phyloP scores from a whole-genome alignment of 2,113 vertebrate species.

The Leucosticte australis region DNA sequence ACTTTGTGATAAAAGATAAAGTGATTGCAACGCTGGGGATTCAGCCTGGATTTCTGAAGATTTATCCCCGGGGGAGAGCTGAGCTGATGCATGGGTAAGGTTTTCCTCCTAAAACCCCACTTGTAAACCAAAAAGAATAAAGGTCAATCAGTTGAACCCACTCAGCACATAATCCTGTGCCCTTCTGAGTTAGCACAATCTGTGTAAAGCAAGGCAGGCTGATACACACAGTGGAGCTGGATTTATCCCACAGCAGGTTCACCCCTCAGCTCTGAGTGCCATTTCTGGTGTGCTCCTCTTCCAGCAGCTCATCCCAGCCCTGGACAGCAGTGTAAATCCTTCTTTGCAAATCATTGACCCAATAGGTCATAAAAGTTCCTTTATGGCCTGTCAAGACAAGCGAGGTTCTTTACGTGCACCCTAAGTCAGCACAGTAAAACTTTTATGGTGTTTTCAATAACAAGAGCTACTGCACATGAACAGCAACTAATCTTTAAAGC shows the following conservation, averaged over 20 bases:
- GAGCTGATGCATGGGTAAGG: not conserved
- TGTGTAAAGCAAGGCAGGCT: not conserved
- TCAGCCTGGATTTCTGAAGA: not conserved
- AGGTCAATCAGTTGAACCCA: not conserved
- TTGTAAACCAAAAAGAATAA: not conserved
- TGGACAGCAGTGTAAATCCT: not conserved
- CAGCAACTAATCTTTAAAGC: constrained; percentile 52
- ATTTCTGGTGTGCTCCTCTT: not conserved
- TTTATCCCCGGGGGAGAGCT: not conserved
- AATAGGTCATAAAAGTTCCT: constrained; percentile 57
- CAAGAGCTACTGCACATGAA: constrained; percentile 53
- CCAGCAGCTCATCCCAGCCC: not conserved
- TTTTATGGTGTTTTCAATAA: constrained; percentile 68
- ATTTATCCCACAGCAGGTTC: not conserved
- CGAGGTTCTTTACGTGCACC: constrained; percentile 31
- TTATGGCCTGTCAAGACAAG: constrained; percentile 62
- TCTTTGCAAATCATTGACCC: constrained; percentile 48
- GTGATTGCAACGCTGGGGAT: not conserved
- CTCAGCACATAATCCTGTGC: not conserved
- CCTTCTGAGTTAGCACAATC: not conserved
- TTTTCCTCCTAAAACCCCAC: not conserved
- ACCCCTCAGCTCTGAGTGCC: not conserved
- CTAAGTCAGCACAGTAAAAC: constrained; percentile 64
- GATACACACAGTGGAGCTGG: accelerated
- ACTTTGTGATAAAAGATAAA: not conserved